Base-by-base conservation (phyloP, 1,140 invertebrate genomes). In the Pararge aegeria region DNA sequence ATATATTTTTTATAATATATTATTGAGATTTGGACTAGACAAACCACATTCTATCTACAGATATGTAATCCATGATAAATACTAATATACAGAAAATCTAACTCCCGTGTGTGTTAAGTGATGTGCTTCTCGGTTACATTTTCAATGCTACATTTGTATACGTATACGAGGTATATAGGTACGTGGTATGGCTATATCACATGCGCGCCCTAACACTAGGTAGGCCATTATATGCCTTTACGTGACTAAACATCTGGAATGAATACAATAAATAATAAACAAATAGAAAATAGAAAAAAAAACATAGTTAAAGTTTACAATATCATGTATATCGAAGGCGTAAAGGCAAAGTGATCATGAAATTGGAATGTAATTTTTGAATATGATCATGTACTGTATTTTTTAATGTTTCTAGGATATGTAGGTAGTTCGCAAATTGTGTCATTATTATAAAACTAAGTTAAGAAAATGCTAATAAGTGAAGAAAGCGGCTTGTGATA, bases 31-130 rank as follows among this genome's bases (percentile, higher is more conserved):
- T 87, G 84, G 82, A 87, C 87, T 89, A 89, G 82, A 85, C 80
- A 82, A 89, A 89, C 80, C 84, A 89, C 87, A 81, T 87, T 82
- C 84, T 89, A 89, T 87, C 86, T 89, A 89, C 80, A 89, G 87
- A 89, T 89, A 89, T 89, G 87, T 89, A 83, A 87, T 87, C 84
- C 80, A 89, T 87, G 84, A 89, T 89, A 87, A 89, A 85, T 80
- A 73, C 78, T 87, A 87, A 85, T 80, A 87, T 82, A 78, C 83
- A 86, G 74, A 85, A 87, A 87, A 80, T 87, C 80, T 87, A 85
- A 80, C 56, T 79, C 73, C 70, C 76, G 76, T 84, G 78, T 75
- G 68, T 62, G 64, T 78, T 66, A 68, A 63, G 72, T 80, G 72
- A 77, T 76, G 78, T 85, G 83, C 79, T 70, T 75, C 16, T 16